These are phyloP conservation scores for Drosophila diplacantha DNA, from an alignment of 2,888 invertebrate genomes.

Conservation along the genomic window DNA sequence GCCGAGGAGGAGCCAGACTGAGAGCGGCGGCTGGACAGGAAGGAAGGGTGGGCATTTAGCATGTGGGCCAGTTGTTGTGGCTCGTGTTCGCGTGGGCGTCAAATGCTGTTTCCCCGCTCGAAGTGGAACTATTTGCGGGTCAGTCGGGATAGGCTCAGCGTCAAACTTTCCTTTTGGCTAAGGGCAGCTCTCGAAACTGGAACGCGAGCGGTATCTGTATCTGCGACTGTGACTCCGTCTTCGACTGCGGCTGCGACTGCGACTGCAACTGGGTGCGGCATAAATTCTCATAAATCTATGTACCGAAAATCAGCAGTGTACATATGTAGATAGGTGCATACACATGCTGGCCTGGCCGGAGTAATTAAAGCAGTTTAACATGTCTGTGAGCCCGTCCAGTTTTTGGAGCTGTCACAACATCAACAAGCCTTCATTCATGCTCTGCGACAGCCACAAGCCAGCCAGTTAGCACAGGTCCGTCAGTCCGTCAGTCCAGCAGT, in stretches of 20 bases:
- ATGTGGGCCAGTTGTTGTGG: conserved; percentile 52
- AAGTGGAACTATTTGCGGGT: conserved; percentile 62
- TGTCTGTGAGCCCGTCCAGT: conserved; percentile 59
- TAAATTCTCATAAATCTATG: conserved; percentile 67
- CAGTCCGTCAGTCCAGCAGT: conserved; percentile 31
- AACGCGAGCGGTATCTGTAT: conserved; percentile 23
- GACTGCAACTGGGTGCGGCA: conserved; percentile 56
- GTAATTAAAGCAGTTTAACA: conserved; percentile 72
- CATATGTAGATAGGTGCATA: conserved; percentile 39
- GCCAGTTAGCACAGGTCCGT: conserved; percentile 42
- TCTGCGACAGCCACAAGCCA: conserved; percentile 55
- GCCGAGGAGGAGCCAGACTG: conserved; percentile 11
- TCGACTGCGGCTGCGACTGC: conserved; percentile 8
- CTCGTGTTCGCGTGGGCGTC: conserved; percentile 67
- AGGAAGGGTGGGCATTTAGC: conserved; percentile 16
- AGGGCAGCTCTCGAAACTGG: conserved; percentile 48
- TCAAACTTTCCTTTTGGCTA: conserved; percentile 63
- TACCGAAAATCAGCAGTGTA: conserved; percentile 42
- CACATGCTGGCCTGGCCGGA: conserved; percentile 54
- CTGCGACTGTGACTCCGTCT: conserved; percentile 24
- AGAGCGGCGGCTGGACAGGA: conserved; percentile 9
- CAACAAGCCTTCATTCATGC: conserved; percentile 70
- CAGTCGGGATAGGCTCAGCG: conserved; percentile 60
- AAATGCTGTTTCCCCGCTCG: conserved; percentile 55
- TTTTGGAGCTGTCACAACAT: conserved; percentile 68